phyloP scores from a whole-genome alignment of 2,797 vertebrate species.

The Micromesistius poutassou region DNA sequence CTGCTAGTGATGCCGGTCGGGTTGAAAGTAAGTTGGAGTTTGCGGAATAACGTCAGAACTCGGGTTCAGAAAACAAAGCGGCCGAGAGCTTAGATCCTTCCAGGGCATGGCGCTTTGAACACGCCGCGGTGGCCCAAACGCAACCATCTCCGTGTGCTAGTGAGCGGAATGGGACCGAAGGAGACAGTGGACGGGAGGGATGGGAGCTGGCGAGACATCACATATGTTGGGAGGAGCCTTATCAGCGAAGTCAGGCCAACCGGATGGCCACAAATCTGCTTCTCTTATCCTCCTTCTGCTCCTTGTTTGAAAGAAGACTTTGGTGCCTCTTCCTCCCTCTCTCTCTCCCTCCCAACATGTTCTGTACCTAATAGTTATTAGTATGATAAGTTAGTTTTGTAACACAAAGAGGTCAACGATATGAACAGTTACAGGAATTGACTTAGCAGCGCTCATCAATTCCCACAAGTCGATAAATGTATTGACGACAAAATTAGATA shows the following conservation, averaged over 20 bases:
- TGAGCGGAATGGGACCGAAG: constrained; percentile 41
- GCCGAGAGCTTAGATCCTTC: constrained; percentile 51
- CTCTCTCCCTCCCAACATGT: not conserved
- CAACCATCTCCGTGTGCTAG: constrained; percentile 41
- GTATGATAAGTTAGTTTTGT: not conserved
- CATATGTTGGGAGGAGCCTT: constrained; percentile 26
- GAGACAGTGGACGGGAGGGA: constrained; percentile 4
- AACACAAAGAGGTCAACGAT: not conserved
- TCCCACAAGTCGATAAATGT: not conserved
- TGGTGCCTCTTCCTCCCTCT: constrained; percentile 37
- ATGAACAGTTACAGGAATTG: not conserved
- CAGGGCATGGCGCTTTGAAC: constrained; percentile 50
- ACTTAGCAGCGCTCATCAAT: not conserved
- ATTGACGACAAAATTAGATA: not conserved
- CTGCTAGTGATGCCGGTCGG: constrained; percentile 17
- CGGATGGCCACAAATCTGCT: constrained; percentile 4
- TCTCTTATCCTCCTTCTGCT: constrained; percentile 22
- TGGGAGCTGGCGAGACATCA: not conserved
- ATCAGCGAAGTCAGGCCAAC: constrained; percentile 28
- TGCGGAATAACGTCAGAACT: constrained; percentile 26
- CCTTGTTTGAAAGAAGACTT: constrained; percentile 25
- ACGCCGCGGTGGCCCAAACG: constrained; percentile 40
- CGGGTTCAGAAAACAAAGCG: constrained; percentile 41
- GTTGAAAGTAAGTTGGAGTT: constrained; percentile 27
- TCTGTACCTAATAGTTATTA: not conserved